A percentile compares a stretch with the other conserved stretches of the same genome.
These are phyloP conservation scores for Clangula hyemalis DNA, from an alignment of 2,797 vertebrate species.

Conservation along the genomic window DNA sequence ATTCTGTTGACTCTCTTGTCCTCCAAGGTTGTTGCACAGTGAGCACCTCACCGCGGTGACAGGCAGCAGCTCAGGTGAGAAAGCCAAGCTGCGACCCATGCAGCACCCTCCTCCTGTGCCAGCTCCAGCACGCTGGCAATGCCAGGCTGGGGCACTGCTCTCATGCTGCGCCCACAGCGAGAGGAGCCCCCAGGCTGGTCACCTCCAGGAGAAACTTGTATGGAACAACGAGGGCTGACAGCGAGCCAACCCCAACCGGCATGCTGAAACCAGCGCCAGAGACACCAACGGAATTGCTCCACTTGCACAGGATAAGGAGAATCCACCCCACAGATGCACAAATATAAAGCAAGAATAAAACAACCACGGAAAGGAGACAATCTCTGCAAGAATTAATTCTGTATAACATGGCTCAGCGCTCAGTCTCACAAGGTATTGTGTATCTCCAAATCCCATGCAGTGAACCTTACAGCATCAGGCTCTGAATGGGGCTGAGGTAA, in stretches of 20 bases:
- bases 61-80: background rate
- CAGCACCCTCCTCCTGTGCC: background rate
- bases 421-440: accelerated
- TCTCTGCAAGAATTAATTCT: background rate
- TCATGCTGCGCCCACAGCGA: too few species aligned
- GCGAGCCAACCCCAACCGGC: accelerated
- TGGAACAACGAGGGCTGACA: background rate
- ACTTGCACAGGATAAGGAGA: accelerated
- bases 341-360: background rate
- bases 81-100: background rate
- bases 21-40: background rate
- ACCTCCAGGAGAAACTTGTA: background rate
- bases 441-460: background rate
- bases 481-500: background rate
- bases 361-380: too few species aligned
- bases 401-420: background rate
- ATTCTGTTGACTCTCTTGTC: background rate
- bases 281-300: background rate
- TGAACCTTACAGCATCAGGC: background rate
- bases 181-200: accelerated
- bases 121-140: background rate
- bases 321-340: background rate
- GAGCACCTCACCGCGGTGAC: background rate
- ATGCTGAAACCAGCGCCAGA: background rate
- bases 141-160: too few species aligned